A percentile compares a stretch with the other conserved stretches of the same genome.
These are phyloP conservation scores for Stenchaetothrips biformis DNA, from an alignment of 2,888 invertebrate species.

Conservation along the genomic window DNA sequence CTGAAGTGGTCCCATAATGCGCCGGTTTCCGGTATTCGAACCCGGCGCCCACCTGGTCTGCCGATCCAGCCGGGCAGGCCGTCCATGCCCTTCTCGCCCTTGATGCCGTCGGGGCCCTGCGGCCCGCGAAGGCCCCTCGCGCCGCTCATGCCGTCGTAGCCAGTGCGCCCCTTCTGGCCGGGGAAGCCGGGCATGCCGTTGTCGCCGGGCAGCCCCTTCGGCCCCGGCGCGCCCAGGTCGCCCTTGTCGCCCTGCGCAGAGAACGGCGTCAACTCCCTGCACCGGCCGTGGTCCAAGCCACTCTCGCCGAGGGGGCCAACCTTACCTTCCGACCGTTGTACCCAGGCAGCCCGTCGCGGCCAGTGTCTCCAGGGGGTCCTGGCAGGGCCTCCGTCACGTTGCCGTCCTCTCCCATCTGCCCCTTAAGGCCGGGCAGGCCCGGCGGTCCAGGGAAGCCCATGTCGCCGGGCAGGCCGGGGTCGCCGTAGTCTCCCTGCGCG, in stretches of 20 bases:
- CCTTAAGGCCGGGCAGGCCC: conserved; percentile 38
- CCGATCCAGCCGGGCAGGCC: conserved; percentile 42
- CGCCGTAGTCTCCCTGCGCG: conserved; percentile 57
- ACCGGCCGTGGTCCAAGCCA: not conserved
- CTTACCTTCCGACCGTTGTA: not conserved
- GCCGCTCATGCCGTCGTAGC: conserved; percentile 37
- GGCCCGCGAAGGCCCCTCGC: conserved; percentile 38
- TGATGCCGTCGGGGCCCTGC: conserved; percentile 38
- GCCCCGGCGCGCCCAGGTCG: not conserved
- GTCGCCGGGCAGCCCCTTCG: conserved; percentile 34
- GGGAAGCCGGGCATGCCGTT: conserved; percentile 38
- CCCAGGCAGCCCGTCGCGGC: not conserved
- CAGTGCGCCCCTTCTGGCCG: conserved; percentile 34
- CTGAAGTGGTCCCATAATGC: too few relatives aligned
- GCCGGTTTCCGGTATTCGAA: too few relatives aligned
- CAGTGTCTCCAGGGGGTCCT: not conserved
- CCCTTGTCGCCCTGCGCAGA: not conserved
- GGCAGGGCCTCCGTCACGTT: not conserved
- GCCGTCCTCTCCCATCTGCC: conserved; percentile 38
- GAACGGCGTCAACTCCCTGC: not conserved
- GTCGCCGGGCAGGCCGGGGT: conserved; percentile 44
- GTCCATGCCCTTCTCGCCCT: conserved; percentile 38
- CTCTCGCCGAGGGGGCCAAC: too few relatives aligned
- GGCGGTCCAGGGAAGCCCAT: not conserved
- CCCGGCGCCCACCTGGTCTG: conserved; percentile 36